A percentile compares a stretch with the other conserved stretches of the same genome.
Evolutionary conservation across 2,113 vertebrate species (phyloP).

Genomic region (Sporophila hypoxantha): DNA sequence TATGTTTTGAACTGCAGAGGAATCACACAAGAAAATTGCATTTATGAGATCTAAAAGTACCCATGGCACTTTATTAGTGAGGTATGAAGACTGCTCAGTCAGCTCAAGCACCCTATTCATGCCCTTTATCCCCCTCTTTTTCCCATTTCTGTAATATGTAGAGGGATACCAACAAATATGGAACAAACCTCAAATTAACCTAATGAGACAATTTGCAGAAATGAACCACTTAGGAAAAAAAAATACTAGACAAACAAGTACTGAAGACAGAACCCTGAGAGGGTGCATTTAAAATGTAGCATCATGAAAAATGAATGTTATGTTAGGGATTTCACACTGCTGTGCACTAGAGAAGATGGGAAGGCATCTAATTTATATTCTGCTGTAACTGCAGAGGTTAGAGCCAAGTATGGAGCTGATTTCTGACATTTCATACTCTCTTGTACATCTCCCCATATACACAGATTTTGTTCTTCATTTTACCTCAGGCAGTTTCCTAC

Average conservation of each 20-base stretch:
- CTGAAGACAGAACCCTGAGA: neutral
- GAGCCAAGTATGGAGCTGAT: neutral
- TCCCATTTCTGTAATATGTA: neutral
- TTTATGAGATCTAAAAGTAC: constrained; percentile 1
- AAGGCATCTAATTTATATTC: neutral
- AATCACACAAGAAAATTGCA: neutral
- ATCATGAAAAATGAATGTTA: neutral
- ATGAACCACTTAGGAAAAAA: constrained; percentile 10
- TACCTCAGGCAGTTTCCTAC: constrained; percentile 3
- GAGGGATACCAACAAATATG: neutral
- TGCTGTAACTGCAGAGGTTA: neutral
- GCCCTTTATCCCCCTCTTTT: neutral
- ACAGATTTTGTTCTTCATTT: neutral
- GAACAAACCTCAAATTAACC: constrained; percentile 33
- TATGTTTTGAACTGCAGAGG: neutral
- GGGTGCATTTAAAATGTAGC: neutral
- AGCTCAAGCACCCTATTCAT: neutral
- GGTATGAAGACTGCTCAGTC: neutral
- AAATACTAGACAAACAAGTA: neutral
- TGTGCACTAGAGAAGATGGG: neutral
- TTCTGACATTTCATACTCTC: neutral
- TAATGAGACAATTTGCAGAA: constrained; percentile 3
- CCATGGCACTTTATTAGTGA: constrained; percentile 41
- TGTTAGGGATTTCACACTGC: neutral
- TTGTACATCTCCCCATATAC: neutral